A percentile compares a stretch with the other conserved stretches of the same genome.
phyloP scores from a whole-genome alignment of 2,888 invertebrate genomes.

The Chrysolina haemoptera region DNA sequence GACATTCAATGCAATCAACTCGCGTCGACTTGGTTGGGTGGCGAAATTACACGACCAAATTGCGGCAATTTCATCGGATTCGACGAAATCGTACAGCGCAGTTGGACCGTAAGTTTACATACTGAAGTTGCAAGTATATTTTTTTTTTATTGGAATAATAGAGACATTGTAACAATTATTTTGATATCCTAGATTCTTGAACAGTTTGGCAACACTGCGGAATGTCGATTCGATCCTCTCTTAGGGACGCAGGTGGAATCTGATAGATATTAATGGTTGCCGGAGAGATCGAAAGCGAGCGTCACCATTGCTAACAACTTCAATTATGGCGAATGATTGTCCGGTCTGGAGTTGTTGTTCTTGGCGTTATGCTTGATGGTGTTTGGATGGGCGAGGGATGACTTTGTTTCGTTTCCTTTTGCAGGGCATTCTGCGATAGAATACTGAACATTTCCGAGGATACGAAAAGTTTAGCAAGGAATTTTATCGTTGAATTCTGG shows the following conservation, averaged over 20 bases:
- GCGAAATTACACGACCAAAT: no score
- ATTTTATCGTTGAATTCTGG: no score
- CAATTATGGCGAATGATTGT: slow-evolving; percentile 7
- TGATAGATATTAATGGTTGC: slow-evolving; percentile 5
- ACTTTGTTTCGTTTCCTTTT: neutral
- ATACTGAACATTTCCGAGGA: neutral
- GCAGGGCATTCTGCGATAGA: neutral
- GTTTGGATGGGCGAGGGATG: neutral
- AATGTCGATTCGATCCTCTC: neutral
- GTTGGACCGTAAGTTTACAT: no score
- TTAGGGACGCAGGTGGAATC: slow-evolving; percentile 4
- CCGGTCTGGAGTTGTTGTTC: slow-evolving; percentile 3
- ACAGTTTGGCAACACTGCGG: neutral
- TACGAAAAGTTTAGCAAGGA: no score
- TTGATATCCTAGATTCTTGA: no score
- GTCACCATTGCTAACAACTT: slow-evolving; percentile 11
- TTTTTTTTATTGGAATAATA: no score
- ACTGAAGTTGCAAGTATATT: no score
- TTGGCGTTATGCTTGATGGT: slow-evolving; percentile 9
- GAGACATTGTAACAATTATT: no score
- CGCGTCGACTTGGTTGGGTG: no score
- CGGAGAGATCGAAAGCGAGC: slow-evolving; percentile 4
- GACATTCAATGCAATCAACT: no score
- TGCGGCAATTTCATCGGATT: no score
- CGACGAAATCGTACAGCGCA: no score